phyloP scores from a whole-genome alignment of 2,888 invertebrate species.

The Cynaeus angustus region DNA sequence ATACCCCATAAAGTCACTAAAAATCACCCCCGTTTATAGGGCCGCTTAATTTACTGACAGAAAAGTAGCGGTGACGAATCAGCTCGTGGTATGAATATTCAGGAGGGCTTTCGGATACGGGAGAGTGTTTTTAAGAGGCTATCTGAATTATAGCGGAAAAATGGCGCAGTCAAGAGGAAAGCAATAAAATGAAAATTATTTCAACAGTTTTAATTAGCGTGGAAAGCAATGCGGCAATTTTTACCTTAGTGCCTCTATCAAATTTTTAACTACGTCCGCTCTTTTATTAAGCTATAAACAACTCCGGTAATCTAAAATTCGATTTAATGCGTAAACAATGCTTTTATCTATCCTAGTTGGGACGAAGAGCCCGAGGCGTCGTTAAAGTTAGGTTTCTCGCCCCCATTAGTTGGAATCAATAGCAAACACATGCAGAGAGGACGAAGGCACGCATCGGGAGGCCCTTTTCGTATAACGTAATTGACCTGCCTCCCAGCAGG shows the following conservation, averaged over 20 bases:
- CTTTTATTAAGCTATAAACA: neutral
- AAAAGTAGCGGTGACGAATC: constrained; percentile 20
- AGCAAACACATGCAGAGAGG: constrained; percentile 32
- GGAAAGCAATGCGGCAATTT: too few relatives aligned
- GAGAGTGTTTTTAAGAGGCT: constrained; percentile 32
- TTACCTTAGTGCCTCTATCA: too few relatives aligned
- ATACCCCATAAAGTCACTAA: too few relatives aligned
- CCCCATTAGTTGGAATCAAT: constrained; percentile 33
- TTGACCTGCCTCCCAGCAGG: constrained; percentile 33
- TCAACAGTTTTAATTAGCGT: too few relatives aligned
- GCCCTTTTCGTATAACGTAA: constrained; percentile 23
- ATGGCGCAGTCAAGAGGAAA: neutral
- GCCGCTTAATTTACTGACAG: too few relatives aligned
- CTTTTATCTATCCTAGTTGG: constrained; percentile 21
- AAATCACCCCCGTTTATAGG: too few relatives aligned
- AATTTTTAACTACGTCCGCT: too few relatives aligned
- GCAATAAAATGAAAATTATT: too few relatives aligned
- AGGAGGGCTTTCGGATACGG: constrained; percentile 16
- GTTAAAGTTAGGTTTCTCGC: constrained; percentile 20
- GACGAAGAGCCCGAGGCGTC: constrained; percentile 1
- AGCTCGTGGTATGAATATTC: constrained; percentile 21
- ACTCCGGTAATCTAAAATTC: neutral
- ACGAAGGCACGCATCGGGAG: constrained; percentile 20
- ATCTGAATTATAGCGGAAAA: constrained; percentile 28
- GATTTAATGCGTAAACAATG: constrained; percentile 36